Evolutionary conservation across 2,113 vertebrate species (phyloP).

Genomic region (Chaenocephalus aceratus): DNA sequence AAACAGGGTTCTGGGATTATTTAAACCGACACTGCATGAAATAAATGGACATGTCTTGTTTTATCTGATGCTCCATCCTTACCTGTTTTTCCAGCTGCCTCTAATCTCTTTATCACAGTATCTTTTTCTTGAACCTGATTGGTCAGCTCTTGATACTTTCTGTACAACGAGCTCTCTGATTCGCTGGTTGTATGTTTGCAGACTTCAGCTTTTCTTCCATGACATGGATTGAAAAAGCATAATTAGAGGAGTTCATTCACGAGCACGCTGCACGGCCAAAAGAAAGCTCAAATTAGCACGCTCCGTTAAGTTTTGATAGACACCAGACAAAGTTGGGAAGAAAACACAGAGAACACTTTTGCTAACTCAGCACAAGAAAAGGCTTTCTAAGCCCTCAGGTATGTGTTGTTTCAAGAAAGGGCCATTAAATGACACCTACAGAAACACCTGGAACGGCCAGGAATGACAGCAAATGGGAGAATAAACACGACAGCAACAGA

Average conservation of each 20-base stretch:
- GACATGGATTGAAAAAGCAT: slow-evolving; percentile 82
- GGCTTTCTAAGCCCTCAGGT: slow-evolving; percentile 38
- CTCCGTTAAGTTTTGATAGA: slow-evolving; percentile 17
- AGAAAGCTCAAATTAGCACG: slow-evolving; percentile 20
- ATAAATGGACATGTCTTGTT: slow-evolving; percentile 62
- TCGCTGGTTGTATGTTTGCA: slow-evolving; percentile 84
- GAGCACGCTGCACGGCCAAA: not conserved
- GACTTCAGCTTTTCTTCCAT: slow-evolving; percentile 91
- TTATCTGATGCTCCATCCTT: slow-evolving; percentile 50
- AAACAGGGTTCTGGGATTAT: slow-evolving; percentile 35
- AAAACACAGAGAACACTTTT: slow-evolving; percentile 3
- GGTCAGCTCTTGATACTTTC: slow-evolving; percentile 87
- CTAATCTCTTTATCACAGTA: slow-evolving; percentile 84
- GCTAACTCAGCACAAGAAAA: slow-evolving; percentile 9
- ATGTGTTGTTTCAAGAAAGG: slow-evolving; percentile 47
- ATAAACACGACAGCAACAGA: slow-evolving; percentile 38
- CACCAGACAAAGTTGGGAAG: slow-evolving; percentile 27
- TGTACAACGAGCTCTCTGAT: slow-evolving; percentile 84
- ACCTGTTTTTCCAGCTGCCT: slow-evolving; percentile 92
- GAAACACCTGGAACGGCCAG: slow-evolving; percentile 63
- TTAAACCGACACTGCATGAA: slow-evolving; percentile 47
- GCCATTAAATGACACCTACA: slow-evolving; percentile 55
- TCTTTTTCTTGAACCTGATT: slow-evolving; percentile 86
- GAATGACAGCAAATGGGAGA: slow-evolving; percentile 51
- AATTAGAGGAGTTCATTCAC: slow-evolving; percentile 39